These are phyloP conservation scores for Arizona elegans DNA, from an alignment of 2,113 vertebrate genomes.

Conservation along the genomic window DNA sequence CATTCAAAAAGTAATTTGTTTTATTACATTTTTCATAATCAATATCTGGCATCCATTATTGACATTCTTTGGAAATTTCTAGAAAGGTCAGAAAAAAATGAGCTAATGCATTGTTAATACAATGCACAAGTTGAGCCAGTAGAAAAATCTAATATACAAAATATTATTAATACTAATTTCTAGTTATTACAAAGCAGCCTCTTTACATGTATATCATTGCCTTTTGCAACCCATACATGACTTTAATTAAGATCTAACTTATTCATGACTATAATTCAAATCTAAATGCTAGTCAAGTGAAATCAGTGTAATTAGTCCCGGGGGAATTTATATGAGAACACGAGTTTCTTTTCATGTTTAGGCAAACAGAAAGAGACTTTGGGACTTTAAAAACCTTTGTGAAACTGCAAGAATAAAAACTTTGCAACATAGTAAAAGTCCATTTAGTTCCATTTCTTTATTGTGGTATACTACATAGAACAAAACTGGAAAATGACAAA, in stretches of 20 bases:
- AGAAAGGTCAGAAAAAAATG: neutral
- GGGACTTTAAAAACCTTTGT: conserved; percentile 41
- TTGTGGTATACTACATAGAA: conserved; percentile 9
- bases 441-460: conserved; percentile 52
- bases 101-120: conserved; percentile 25
- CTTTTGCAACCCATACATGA: conserved; percentile 75
- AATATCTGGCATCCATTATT: conserved; percentile 14
- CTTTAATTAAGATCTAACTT: conserved; percentile 80
- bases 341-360: conserved; percentile 68
- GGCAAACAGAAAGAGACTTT: conserved; percentile 62
- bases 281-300: conserved; percentile 73
- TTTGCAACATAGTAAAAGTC: conserved; percentile 39
- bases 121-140: conserved; percentile 53
- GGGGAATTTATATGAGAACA: conserved; percentile 69
- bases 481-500: conserved; percentile 56
- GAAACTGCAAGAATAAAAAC: conserved; percentile 48
- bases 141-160: conserved; percentile 64
- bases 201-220: conserved; percentile 74
- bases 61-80: neutral
- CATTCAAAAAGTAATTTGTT: neutral
- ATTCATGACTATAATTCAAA: conserved; percentile 78
- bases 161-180: conserved; percentile 72
- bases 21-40: conserved; percentile 15
- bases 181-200: conserved; percentile 68
- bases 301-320: conserved; percentile 77